These are phyloP conservation scores for Mionectes olivaceus DNA, from an alignment of 2,797 vertebrate genomes.

Conservation along the genomic window DNA sequence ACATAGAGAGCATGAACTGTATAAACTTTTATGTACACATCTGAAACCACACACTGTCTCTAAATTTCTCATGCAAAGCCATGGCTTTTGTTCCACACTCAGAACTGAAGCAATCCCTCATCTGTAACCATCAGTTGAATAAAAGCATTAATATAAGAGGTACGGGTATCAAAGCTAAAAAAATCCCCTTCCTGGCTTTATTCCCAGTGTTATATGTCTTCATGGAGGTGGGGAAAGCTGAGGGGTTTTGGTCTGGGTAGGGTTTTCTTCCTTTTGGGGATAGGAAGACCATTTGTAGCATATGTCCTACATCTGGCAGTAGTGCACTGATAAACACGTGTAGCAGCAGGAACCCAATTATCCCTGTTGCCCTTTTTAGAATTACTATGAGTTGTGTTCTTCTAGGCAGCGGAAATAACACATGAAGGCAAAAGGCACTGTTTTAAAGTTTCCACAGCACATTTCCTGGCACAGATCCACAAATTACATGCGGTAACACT, in stretches of 20 bases:
- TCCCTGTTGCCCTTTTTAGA: slow-evolving; percentile 36
- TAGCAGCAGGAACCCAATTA: slow-evolving; percentile 62
- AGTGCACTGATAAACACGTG: slow-evolving; percentile 54
- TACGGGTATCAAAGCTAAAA: slow-evolving; percentile 2
- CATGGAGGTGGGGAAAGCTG: background rate
- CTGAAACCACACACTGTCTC: background rate
- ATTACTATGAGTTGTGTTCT: slow-evolving; percentile 28
- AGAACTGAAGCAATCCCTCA: slow-evolving; percentile 15
- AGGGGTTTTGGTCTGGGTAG: background rate
- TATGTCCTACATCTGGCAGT: slow-evolving; percentile 62
- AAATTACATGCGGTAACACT: background rate
- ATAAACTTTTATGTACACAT: background rate
- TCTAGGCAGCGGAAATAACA: slow-evolving; percentile 41
- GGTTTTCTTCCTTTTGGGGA: background rate
- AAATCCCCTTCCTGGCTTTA: background rate
- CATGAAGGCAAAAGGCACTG: background rate
- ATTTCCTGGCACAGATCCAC: slow-evolving; percentile 8
- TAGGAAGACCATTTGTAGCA: slow-evolving; percentile 41
- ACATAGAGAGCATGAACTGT: background rate
- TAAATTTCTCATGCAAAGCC: background rate
- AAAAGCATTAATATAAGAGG: background rate
- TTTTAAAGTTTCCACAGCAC: background rate
- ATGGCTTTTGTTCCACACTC: background rate
- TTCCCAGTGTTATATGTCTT: background rate
- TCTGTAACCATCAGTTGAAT: background rate